phyloP scores from a whole-genome alignment of 1,140 invertebrate species.

The Caenorhabditis elegans region DNA sequence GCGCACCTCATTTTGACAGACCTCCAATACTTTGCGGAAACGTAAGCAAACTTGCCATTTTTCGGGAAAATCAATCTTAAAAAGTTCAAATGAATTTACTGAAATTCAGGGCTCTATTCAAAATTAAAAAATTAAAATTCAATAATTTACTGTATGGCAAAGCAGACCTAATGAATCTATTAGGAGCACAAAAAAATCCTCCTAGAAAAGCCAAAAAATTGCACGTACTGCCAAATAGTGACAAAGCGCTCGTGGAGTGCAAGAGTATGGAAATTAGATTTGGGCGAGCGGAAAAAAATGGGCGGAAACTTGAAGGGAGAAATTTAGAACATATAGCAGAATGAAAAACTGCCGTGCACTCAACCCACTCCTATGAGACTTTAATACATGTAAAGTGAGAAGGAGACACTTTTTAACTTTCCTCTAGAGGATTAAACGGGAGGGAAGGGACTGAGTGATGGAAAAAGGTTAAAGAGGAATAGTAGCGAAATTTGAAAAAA shows the following conservation, averaged over 20 bases:
- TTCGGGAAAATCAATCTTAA: too few species aligned
- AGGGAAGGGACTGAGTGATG: too few species aligned
- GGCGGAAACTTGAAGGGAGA: background rate
- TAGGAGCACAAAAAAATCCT: too few species aligned
- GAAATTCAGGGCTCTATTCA: too few species aligned
- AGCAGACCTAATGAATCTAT: too few species aligned
- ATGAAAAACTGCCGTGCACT: background rate
- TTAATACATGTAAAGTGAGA: background rate
- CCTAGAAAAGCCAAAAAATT: background rate
- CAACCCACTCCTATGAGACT: background rate
- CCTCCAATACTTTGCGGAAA: too few species aligned
- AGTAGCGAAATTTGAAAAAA: too few species aligned
- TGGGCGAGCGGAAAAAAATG: background rate
- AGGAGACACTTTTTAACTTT: background rate
- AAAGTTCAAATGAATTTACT: too few species aligned
- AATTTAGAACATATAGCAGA: background rate
- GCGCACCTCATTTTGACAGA: too few species aligned
- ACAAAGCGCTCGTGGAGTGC: background rate
- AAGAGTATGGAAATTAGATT: slow-evolving; percentile 13
- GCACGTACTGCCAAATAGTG: background rate
- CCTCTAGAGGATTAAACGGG: background rate
- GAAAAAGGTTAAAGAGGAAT: background rate
- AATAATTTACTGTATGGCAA: too few species aligned
- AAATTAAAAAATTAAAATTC: too few species aligned
- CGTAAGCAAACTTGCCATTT: too few species aligned